Evolutionary conservation across 2,888 invertebrate genomes (phyloP).

Genomic region (Conistra vaccinii): DNA sequence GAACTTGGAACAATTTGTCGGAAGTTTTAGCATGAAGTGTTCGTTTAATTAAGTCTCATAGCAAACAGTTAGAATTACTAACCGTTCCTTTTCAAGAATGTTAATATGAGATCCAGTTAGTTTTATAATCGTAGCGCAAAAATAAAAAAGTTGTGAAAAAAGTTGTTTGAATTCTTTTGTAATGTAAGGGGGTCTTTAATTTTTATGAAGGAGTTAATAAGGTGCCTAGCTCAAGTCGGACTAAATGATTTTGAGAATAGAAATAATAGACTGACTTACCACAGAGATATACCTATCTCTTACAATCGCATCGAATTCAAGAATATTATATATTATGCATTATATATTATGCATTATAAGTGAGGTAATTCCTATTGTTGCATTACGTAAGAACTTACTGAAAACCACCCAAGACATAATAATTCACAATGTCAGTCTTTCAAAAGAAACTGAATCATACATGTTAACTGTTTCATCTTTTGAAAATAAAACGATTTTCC

Average conservation of each 20-base stretch:
- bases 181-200: neutral
- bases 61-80: conserved; percentile 45
- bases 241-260: neutral
- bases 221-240: neutral
- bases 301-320: neutral
- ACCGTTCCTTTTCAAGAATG: conserved; percentile 32
- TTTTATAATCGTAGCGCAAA: conserved; percentile 12
- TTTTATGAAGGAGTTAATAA: neutral
- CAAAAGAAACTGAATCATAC: neutral
- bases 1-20: conserved; percentile 34
- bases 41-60: conserved; percentile 52
- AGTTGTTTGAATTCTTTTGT: neutral
- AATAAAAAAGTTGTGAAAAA: conserved; percentile 10
- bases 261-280: neutral
- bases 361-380: neutral
- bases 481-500: neutral
- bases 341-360: too few relatives aligned
- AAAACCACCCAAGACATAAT: neutral
- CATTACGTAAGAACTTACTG: neutral
- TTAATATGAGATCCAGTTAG: conserved; percentile 31
- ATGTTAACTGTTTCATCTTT: too few relatives aligned
- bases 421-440: neutral
- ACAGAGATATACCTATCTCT: neutral
- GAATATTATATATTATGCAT: neutral
- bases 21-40: conserved; percentile 50